Evolutionary conservation across 2,888 invertebrate species (phyloP), one percentile per base, ranked within the genome.

Genomic region (Tachystola acroxantha): DNA sequence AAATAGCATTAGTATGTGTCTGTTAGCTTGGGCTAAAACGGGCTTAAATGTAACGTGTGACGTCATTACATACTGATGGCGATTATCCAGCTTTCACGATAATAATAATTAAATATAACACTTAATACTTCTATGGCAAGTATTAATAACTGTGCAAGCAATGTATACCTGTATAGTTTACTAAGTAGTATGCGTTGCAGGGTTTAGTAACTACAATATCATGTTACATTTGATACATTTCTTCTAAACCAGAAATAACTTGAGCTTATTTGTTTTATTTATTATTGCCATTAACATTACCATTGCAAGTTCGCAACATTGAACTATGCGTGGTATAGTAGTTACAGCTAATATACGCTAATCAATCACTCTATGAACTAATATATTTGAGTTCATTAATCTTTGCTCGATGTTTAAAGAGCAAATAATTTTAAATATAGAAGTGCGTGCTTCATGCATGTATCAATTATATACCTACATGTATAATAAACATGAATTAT

Each of bases 1-100:
- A 75, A 78, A 82, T 73, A 77, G 71, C 68, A 52, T 66, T 66
- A 65, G 61, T 59, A 57, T 62, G 53, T 57, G 50, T 64, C 63
- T 78, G 76, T 80, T 78, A 77, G 63, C 63, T 64, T 57, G 48
- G 45, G 65, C 64, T 67, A 58, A 70, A 59, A 65, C 51, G 49
- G 67, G 70, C 64, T 75, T 75, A 75, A 64, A 52, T 57, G 50
- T 53, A 49, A 52, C 43, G 43, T 35, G 49, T 82, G 80, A 81
- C 85, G 79, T 77, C 68, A 76, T 38, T 25, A 29, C 30, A 40
- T 39, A 45, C 44, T 53, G 47, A 54, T 46, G 58, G 59, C 71
- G 76, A 79, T 79, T 71, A 79, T 64, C 63, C 50, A 52, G 65
- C 54, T 67, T 73, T 66, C 54, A 69, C 26, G 70, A 73, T 76